Conservation (phyloP, 2,113 vertebrate species). For the Lampris megalopsis region DNA sequence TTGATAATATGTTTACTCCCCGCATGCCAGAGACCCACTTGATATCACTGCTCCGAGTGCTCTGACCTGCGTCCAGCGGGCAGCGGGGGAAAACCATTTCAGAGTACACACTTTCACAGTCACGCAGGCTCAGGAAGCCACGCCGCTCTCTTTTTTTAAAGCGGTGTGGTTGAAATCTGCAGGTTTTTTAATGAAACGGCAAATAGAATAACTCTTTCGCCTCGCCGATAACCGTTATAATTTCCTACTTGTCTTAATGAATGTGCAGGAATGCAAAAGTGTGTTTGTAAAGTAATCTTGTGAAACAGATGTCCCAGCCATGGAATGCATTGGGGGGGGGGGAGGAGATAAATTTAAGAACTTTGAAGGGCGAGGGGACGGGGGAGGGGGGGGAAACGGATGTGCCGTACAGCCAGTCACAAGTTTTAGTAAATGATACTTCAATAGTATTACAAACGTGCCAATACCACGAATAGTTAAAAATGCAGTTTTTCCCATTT, state of each 20-base stretch:
- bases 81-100: conserved; percentile 27
- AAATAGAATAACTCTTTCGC: too few species aligned
- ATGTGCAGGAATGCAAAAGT: neutral
- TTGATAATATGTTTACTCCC: conserved; percentile 64
- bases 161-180: too few species aligned
- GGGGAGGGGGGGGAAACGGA: neutral
- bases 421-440: neutral
- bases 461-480: neutral
- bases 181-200: too few species aligned
- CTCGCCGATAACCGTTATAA: neutral
- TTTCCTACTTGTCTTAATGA: neutral
- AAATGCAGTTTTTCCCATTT: neutral
- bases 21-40: conserved; percentile 55
- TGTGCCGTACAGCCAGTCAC: neutral
- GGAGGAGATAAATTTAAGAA: neutral
- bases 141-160: neutral
- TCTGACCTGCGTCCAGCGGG: conserved; percentile 39
- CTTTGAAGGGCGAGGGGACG: neutral
- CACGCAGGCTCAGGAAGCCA: conserved; percentile 11
- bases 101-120: neutral
- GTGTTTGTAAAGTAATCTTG: neutral
- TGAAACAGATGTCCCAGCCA: neutral
- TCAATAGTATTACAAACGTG: neutral
- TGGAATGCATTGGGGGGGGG: neutral
- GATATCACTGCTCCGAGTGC: conserved; percentile 55